Evolutionary conservation across 2,888 invertebrate species (phyloP), one percentile per base, ranked within the genome.

Genomic region (Hypomecis atomaria): DNA sequence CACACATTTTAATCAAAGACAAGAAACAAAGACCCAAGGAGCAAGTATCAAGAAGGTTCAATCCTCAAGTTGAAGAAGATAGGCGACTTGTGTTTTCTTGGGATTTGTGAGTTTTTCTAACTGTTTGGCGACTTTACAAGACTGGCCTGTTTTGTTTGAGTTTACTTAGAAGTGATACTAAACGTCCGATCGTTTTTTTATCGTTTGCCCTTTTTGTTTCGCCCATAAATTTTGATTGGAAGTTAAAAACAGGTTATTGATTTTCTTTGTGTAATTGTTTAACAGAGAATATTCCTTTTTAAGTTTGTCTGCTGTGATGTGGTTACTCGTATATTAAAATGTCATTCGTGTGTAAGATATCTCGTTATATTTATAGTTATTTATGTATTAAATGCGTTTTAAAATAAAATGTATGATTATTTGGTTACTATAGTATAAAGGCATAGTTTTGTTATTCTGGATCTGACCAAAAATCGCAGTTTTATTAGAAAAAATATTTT

Each of bases 61-160:
- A 52, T 38, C 33, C 37, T 10, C 2, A 8, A 38, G 33, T 43
- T 6, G 6, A 34, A 58, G 68, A 78, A 85, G 87, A 88, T 88
- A 89, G 86, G 84, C 75, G 78, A 84, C 81, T 84, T 81, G 81
- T 81, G 79, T 86, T 87, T 88, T 86, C 86, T 86, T 79, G 77
- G 70, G 67, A 65, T 65, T 65, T 60, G 59, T 34, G 48, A 58
- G 52, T 65, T 65, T 65, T 61, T 61, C 52, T 56, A 42, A 65
- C 60, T 59, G 62, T 52, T 64, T 55, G 63, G 54, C 33, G 49
- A 58, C 45, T 60, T 56, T 52, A 60, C 54, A 52, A 42, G 44
- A 59, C 48, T 57, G 58, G 62, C 53, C 40, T 50, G 34, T 69
- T 72, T 72, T 65, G 52, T 62, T 59, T 59, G 42, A 37, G 49